These are phyloP conservation scores for Pimpla rufipes DNA, from an alignment of 2,888 invertebrate genomes.

Conservation along the genomic window DNA sequence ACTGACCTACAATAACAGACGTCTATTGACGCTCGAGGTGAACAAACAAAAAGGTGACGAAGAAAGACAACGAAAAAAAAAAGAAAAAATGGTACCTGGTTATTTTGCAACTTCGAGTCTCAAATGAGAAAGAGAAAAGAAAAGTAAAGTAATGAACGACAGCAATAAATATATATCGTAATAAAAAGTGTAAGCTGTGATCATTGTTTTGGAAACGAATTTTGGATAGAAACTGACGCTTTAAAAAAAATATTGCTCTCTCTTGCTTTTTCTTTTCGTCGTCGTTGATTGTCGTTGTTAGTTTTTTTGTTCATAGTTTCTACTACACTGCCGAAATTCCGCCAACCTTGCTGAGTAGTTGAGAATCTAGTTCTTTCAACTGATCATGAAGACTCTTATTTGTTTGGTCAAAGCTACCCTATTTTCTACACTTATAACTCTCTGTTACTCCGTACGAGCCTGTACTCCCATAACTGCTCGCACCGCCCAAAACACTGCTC, in stretches of 20 bases:
- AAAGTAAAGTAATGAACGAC: conserved; percentile 35
- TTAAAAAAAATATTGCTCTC: conserved; percentile 34
- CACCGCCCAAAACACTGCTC: conserved; percentile 87
- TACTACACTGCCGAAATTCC: conserved; percentile 80
- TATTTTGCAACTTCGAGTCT: conserved; percentile 23
- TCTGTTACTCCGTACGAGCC: conserved; percentile 88
- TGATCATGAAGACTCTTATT: conserved; percentile 92
- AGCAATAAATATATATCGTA: conserved; percentile 46
- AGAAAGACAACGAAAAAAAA: conserved; percentile 20
- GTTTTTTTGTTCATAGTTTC: conserved; percentile 58
- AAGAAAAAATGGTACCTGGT: conserved; percentile 50
- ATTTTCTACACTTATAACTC: conserved; percentile 86
- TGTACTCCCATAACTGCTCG: conserved; percentile 87
- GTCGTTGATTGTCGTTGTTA: too few species aligned
- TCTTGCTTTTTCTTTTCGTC: too few species aligned
- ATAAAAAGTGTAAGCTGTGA: conserved; percentile 54
- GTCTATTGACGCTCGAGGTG: conserved; percentile 37
- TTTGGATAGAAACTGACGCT: conserved; percentile 71
- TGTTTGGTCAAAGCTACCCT: conserved; percentile 90
- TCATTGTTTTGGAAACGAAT: conserved; percentile 66
- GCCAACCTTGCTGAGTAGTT: conserved; percentile 88
- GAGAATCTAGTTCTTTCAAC: conserved; percentile 93
- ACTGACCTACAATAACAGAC: conserved; percentile 65
- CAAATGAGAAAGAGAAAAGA: conserved; percentile 13
- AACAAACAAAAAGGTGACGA: conserved; percentile 23